Percentiles rank a stretch among this genome's conserved stretches.
Evolutionary conservation across 2,113 vertebrate genomes (phyloP).

Genomic region (Pseudonaja textilis): DNA sequence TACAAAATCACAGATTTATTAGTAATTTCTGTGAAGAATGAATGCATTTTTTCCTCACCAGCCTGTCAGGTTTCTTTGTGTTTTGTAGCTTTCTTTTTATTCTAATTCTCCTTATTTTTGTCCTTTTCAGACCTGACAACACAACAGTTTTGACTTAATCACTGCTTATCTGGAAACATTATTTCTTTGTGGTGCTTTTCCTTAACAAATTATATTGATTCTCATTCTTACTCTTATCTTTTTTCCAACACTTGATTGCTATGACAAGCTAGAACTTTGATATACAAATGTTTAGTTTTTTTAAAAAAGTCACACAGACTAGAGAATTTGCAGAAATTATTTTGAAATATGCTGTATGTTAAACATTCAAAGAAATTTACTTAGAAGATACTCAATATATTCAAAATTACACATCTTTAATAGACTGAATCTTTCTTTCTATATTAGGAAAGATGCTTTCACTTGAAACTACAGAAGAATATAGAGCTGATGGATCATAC

Average conservation of each 20-base stretch:
- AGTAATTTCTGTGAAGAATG: constrained; percentile 40
- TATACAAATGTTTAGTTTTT: constrained; percentile 6
- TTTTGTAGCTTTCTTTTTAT: constrained; percentile 46
- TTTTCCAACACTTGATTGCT: constrained; percentile 5
- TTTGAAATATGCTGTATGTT: neutral
- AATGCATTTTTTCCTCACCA: constrained; percentile 24
- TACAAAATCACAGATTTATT: constrained; percentile 50
- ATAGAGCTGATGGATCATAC: neutral
- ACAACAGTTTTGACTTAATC: constrained; percentile 45
- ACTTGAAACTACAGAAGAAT: neutral
- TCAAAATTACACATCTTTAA: neutral
- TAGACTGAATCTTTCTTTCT: neutral
- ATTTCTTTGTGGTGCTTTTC: constrained; percentile 44
- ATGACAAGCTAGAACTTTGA: constrained; percentile 7
- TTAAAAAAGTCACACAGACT: constrained; percentile 9
- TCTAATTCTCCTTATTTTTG: constrained; percentile 40
- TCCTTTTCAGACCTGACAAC: constrained; percentile 51
- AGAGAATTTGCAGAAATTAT: constrained; percentile 4
- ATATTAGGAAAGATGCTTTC: neutral
- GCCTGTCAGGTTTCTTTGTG: constrained; percentile 36
- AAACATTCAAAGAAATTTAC: neutral
- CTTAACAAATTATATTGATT: constrained; percentile 29
- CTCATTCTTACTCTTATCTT: constrained; percentile 12
- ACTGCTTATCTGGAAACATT: constrained; percentile 44
- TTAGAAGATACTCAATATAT: neutral